Evolutionary conservation across 2,113 vertebrate genomes (phyloP).

Genomic region (Podiceps cristatus): DNA sequence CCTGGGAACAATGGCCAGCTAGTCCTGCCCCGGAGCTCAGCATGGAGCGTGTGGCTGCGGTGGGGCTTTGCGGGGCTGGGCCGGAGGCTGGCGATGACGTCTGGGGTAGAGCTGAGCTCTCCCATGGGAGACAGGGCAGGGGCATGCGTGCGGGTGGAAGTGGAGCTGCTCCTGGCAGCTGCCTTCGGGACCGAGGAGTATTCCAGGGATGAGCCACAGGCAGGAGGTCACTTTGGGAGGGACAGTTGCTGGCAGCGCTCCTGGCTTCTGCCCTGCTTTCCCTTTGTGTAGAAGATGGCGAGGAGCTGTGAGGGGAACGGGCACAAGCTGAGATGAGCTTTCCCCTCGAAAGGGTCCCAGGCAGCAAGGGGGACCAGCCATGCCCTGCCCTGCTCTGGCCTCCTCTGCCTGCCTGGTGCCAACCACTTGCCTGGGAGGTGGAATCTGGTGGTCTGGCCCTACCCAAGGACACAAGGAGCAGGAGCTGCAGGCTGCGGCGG

Average conservation of each 20-base stretch:
- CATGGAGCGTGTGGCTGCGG: neutral
- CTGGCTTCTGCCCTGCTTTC: neutral
- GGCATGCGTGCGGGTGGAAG: fast-evolving
- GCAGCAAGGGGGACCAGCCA: fast-evolving
- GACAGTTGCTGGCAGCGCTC: fast-evolving
- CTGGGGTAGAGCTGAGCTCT: too few species aligned
- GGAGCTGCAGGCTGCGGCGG: neutral
- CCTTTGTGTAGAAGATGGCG: fast-evolving
- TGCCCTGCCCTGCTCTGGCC: neutral
- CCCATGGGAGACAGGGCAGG: fast-evolving
- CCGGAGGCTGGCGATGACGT: fast-evolving
- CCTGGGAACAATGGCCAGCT: neutral
- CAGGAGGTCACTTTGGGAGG: fast-evolving
- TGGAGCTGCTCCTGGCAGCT: neutral
- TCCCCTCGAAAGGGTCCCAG: neutral
- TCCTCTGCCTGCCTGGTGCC: neutral
- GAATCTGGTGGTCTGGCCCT: neutral
- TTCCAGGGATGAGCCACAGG: neutral
- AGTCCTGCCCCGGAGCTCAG: neutral
- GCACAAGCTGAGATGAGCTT: neutral
- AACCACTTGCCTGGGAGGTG: fast-evolving
- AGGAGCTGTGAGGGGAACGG: neutral
- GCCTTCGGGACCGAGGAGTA: fast-evolving
- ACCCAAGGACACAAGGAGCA: neutral
- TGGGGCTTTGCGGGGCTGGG: neutral